Base-by-base conservation (phyloP, 2,888 invertebrate genomes). In the Pheosia tremula region DNA sequence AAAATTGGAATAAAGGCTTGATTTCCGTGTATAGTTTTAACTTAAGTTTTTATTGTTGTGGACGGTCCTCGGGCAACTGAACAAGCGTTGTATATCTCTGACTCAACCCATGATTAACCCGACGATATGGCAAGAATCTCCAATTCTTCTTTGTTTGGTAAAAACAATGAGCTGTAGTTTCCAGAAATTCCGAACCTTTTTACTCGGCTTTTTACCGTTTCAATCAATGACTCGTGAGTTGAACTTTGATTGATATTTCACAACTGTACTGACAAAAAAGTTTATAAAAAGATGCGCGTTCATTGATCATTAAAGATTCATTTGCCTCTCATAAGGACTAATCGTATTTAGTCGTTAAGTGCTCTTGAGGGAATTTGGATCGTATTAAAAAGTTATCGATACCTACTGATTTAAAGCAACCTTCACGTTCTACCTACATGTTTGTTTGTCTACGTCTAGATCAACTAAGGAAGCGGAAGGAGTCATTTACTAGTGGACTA, bases 381-480 rank as follows among this genome's bases (percentile, higher is more conserved):
- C 13, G 49, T 1, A 24, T 24, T 24, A 24, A 24, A 24, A 24
- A 24, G 0, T 0, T 24, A 24, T 24, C 24, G 24, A 24, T 24
- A 24, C 24, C 2, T 24, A 24, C 0, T 24, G 24, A 24, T 24
- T 24, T 24, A 24, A 24, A 24, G 24, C 24, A 24, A 2, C 24
- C 24, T 24, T 24, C 24, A 24, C 24, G 24, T 24, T 24, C 1
- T 24, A 24, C 24, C 24, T 24, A 24, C 24, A 24, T 50, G 50
- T 50, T 13, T 50, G 9, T 50, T 50, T 57, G 57, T 50, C 53
- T 56, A 24, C 24, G 13, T 13, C 24, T 57, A 24, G 52, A 56
- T 62, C 61, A 56, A 64, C 61, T 64, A 66, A 68, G 79, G 79
- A 79, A 72, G 75, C 71, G 79, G 79, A 78, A 76, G 67, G 53